Evolutionary conservation across 2,113 vertebrate genomes (phyloP).

Genomic region (Puma concolor): DNA sequence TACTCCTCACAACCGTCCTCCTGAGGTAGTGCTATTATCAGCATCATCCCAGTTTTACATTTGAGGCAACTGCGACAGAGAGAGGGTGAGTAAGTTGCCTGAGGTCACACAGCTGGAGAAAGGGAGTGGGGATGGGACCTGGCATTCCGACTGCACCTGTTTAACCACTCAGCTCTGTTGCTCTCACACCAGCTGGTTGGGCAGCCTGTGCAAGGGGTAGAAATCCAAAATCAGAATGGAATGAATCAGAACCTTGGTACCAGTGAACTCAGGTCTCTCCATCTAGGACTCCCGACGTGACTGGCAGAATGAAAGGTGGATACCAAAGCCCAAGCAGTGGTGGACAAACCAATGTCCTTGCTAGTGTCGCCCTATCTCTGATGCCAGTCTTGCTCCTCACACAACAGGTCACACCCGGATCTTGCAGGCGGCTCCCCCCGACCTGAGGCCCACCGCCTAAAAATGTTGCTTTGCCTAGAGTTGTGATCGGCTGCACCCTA

Average conservation of each 20-base stretch:
- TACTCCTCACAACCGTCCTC: background rate
- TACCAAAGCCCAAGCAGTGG: background rate
- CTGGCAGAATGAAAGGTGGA: background rate
- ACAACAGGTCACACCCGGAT: background rate
- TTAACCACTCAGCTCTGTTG: background rate
- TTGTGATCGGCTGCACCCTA: background rate
- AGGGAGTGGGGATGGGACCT: background rate
- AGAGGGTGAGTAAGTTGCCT: background rate
- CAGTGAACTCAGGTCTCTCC: background rate
- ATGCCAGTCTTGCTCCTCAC: background rate
- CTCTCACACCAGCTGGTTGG: background rate
- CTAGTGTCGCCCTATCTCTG: background rate
- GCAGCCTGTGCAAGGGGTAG: background rate
- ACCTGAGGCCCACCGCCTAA: background rate
- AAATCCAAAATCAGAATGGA: background rate
- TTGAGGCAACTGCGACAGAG: background rate
- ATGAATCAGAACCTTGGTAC: background rate
- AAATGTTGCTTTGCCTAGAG: background rate
- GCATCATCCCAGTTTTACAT: background rate
- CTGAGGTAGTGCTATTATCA: background rate
- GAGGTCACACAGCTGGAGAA: background rate
- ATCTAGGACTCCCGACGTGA: background rate
- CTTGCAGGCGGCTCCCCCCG: background rate
- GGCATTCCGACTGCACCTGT: background rate
- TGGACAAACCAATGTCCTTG: background rate